Base-by-base conservation (phyloP, 2,113 vertebrate species). In the Falcunculus frontatus region DNA sequence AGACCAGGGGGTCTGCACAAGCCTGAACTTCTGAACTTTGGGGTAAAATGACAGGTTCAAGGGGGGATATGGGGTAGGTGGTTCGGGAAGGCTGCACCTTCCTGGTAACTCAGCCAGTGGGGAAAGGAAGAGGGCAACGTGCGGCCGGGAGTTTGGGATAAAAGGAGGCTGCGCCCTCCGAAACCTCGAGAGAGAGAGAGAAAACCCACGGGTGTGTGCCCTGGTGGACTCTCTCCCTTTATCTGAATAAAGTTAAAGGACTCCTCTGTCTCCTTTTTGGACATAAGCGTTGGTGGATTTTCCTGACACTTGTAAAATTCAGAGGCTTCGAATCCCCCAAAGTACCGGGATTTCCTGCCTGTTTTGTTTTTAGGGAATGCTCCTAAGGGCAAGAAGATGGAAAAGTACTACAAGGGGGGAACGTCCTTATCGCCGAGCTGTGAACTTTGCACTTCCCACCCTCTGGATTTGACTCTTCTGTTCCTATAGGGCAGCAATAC, bases 391-490 rank as follows among this genome's bases (percentile, higher is more conserved):
- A 89, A 93, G 73, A 79, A 55, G 87, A 74, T 47, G 68, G 60
- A 86, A 85, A 95, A 96, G 83, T 47, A 62, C 70, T 79, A 4
- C 0, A 7, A 37, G 69, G 62, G 32, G 53, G n/a, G 49, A 95
- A 95, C 85, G 88, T 83, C 92, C 96, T 95, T 75, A 84, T 79
- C 89, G 62, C 69, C 3, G 4, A 80, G 75, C 93, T 75, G 84
- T 95, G 95, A 96, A 97, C 95, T 95, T 91, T 91, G 95, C 89
- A 89, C 84, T 94, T 91, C 92, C 95, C 92, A 86, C 89, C 78
- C 89, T 86, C 89, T 53, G 74, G 27, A 37, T 87, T 94, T 91
- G 46, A 60, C 86, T 90, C 44, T 52, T 74, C 70, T 65, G 60
- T 52, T 83, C 68, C 1, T 60, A 50, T 7, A 72, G 64, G 75